A percentile compares a stretch with the other conserved stretches of the same genome.
Evolutionary conservation across 2,797 vertebrate species (phyloP).

Genomic region (Melanotaenia trifasciata): DNA sequence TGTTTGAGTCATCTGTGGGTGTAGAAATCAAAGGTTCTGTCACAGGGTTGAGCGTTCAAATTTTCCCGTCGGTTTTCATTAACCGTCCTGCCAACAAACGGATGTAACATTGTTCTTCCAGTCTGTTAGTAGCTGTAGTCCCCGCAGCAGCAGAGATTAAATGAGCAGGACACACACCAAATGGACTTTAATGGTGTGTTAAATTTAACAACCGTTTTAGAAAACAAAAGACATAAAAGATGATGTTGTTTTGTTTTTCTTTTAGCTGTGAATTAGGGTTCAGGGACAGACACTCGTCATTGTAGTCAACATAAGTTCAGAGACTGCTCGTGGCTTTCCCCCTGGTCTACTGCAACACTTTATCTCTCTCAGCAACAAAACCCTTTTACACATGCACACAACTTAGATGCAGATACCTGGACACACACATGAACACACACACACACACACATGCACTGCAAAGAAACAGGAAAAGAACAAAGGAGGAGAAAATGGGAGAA

Average conservation of each 20-base stretch:
- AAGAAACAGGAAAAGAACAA: constrained; percentile 19
- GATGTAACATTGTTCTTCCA: constrained; percentile 38
- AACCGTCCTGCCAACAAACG: constrained; percentile 46
- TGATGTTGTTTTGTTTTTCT: constrained; percentile 30
- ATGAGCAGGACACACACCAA: constrained; percentile 25
- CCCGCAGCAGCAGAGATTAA: constrained; percentile 43
- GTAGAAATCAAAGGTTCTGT: constrained; percentile 57
- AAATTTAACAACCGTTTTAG: constrained; percentile 38
- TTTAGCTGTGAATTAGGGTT: constrained; percentile 17
- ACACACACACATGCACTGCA: constrained; percentile 7
- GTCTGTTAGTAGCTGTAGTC: constrained; percentile 41
- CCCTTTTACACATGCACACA: constrained; percentile 19
- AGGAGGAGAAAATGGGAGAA: constrained; percentile 34
- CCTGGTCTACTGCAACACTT: constrained; percentile 69
- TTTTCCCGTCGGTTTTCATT: constrained; percentile 58
- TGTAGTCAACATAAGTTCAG: constrained; percentile 60
- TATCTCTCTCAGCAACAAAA: constrained; percentile 56
- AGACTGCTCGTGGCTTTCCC: constrained; percentile 60
- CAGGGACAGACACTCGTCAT: constrained; percentile 37
- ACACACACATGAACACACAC: constrained; percentile 25
- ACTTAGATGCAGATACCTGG: constrained; percentile 11
- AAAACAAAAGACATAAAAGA: constrained; percentile 25
- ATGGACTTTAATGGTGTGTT: constrained; percentile 52
- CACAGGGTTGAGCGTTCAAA: constrained; percentile 36
- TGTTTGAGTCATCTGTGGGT: constrained; percentile 30